Conservation (phyloP, 2,888 invertebrate genomes). For the Erebia ligea region DNA sequence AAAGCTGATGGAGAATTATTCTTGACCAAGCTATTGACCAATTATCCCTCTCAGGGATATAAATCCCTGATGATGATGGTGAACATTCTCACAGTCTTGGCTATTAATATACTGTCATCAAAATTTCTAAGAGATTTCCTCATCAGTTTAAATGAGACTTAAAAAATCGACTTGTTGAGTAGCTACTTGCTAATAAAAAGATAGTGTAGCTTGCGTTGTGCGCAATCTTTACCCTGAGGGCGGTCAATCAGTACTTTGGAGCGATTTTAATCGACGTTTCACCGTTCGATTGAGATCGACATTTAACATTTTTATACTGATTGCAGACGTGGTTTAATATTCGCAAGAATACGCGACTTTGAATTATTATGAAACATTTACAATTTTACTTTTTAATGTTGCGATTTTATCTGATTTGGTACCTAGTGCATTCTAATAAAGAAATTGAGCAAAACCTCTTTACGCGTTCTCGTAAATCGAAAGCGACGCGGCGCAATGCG, state of each 20-base stretch:
- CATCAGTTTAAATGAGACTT: too few relatives aligned
- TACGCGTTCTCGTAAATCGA: too few relatives aligned
- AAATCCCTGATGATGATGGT: too few relatives aligned
- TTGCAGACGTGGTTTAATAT: slow-evolving; percentile 37
- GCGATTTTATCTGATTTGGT: background rate
- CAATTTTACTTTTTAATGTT: slow-evolving; percentile 9
- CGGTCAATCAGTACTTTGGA: slow-evolving; percentile 56
- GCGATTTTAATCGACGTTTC: slow-evolving; percentile 57
- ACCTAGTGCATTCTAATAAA: background rate
- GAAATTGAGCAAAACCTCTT: background rate
- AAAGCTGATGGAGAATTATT: too few relatives aligned
- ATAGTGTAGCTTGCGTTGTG: slow-evolving; percentile 35
- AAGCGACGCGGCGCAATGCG: too few relatives aligned
- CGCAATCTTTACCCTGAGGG: slow-evolving; percentile 46
- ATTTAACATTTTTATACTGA: slow-evolving; percentile 53
- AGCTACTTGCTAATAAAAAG: background rate
- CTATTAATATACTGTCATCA: too few relatives aligned
- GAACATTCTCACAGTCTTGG: too few relatives aligned
- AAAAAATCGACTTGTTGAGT: background rate
- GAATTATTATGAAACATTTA: slow-evolving; percentile 13
- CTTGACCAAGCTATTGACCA: too few relatives aligned
- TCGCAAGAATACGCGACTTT: slow-evolving; percentile 19
- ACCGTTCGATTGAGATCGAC: slow-evolving; percentile 54
- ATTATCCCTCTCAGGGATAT: too few relatives aligned
- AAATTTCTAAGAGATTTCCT: too few relatives aligned